A percentile compares a stretch with the other conserved stretches of the same genome.
Conservation (phyloP, 2,888 invertebrate species). For the Eupithecia subfuscata region DNA sequence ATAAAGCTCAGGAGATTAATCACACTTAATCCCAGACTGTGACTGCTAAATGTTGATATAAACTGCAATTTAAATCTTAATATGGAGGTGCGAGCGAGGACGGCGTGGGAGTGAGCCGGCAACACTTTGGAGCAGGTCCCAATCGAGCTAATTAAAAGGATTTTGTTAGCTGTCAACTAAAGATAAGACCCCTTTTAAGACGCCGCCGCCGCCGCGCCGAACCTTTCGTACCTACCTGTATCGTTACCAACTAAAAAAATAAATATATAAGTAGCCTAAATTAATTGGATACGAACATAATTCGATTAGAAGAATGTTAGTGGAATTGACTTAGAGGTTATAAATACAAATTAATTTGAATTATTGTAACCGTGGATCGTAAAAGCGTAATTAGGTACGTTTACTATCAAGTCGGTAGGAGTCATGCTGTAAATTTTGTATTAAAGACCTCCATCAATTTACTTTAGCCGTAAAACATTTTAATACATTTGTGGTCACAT, state of each 20-base stretch:
- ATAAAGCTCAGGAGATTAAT: not conserved
- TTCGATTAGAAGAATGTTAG: constrained; percentile 37
- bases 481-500: not conserved
- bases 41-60: constrained; percentile 18
- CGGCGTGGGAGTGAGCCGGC: constrained; percentile 62
- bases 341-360: constrained; percentile 40
- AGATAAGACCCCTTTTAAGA: constrained; percentile 76
- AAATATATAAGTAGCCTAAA: constrained; percentile 23
- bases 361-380: constrained; percentile 36
- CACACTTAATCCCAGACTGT: not conserved
- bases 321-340: constrained; percentile 37
- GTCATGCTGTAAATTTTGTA: constrained; percentile 30
- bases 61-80: constrained; percentile 39
- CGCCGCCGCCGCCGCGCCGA: constrained; percentile 41
- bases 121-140: constrained; percentile 47
- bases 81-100: constrained; percentile 44
- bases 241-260: constrained; percentile 15
- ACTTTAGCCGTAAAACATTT: constrained; percentile 28
- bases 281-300: constrained; percentile 37
- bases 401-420: constrained; percentile 33
- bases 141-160: constrained; percentile 79
- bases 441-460: constrained; percentile 28
- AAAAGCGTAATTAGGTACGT: constrained; percentile 42
- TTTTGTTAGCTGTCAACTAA: constrained; percentile 81
- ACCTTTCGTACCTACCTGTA: constrained; percentile 29